phyloP scores from a whole-genome alignment of 1,140 invertebrate species.

The Hermetia illucens region DNA sequence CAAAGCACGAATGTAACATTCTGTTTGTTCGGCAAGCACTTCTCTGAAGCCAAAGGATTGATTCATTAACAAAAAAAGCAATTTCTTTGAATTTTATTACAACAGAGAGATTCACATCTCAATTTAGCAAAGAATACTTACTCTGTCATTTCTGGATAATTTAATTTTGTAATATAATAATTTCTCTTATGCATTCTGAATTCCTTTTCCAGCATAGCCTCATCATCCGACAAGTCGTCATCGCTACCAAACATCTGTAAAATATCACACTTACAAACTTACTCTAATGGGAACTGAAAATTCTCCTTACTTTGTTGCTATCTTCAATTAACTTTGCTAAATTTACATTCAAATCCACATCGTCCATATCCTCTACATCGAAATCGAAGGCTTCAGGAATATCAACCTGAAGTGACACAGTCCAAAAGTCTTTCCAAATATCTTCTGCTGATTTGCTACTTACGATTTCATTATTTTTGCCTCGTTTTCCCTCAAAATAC shows the following conservation, averaged over 20 bases:
- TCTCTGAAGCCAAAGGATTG: conserved; percentile 38
- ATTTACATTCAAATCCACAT: conserved; percentile 26
- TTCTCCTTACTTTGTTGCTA: conserved; percentile 15
- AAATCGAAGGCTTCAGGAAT: conserved; percentile 20
- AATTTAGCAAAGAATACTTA: conserved; percentile 37
- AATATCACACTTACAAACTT: not conserved
- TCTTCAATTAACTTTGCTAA: conserved; percentile 16
- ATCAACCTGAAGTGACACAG: too few species aligned
- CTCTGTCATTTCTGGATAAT: conserved; percentile 56
- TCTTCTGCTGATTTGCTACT: too few species aligned
- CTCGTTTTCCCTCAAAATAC: conserved; percentile 68
- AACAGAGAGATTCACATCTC: too few species aligned
- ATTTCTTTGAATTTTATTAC: conserved; percentile 6
- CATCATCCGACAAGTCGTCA: conserved; percentile 42
- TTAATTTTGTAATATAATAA: conserved; percentile 86
- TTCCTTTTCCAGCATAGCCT: conserved; percentile 47
- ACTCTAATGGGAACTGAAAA: not conserved
- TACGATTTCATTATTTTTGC: too few species aligned
- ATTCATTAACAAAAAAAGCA: conserved; percentile 2
- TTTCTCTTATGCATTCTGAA: conserved; percentile 76
- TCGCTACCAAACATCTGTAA: conserved; percentile 28
- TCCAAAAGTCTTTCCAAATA: too few species aligned
- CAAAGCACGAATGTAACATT: conserved; percentile 79
- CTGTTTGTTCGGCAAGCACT: conserved; percentile 63
- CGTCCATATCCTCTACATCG: conserved; percentile 13